Percentiles rank a stretch among this genome's conserved stretches.
Evolutionary conservation across 2,113 vertebrate genomes (phyloP).

Genomic region (Zeus faber): DNA sequence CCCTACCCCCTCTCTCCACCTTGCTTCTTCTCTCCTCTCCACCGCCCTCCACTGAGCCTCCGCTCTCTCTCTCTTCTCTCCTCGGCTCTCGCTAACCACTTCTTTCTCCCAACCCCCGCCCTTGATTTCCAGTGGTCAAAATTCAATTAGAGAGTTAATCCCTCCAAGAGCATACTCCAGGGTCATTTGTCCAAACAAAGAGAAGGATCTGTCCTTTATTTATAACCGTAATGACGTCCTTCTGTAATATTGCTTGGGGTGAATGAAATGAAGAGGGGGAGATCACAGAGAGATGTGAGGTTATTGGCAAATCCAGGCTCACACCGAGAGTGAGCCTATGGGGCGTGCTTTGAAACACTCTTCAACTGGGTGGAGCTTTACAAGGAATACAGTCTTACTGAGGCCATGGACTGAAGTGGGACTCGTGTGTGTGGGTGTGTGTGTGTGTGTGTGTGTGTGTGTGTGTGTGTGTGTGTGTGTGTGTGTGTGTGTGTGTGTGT

Average conservation of each 20-base stretch:
- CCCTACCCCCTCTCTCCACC: slow-evolving; percentile 2
- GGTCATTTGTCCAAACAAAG: slow-evolving; percentile 44
- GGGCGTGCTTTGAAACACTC: slow-evolving; percentile 12
- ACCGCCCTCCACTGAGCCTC: not conserved
- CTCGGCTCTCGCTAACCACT: no score
- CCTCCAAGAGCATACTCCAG: slow-evolving; percentile 28
- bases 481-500: not conserved
- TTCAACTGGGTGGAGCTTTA: slow-evolving; percentile 25
- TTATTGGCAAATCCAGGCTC: slow-evolving; percentile 27
- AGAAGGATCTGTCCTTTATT: not conserved
- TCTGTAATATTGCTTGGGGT: not conserved
- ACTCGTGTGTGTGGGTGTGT: slow-evolving; percentile 14
- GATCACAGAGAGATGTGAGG: slow-evolving; percentile 1
- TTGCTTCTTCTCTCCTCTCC: slow-evolving; percentile 12
- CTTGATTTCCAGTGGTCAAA: slow-evolving; percentile 22
- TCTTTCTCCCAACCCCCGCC: not conserved
- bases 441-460: slow-evolving; percentile 10
- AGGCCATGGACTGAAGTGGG: slow-evolving; percentile 22
- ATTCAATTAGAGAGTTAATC: slow-evolving; percentile 44
- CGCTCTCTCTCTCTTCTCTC: not conserved
- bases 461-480: slow-evolving; percentile 1
- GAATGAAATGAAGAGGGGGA: not conserved
- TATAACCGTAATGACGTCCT: not conserved
- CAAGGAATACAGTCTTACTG: slow-evolving; percentile 11
- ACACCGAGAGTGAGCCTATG: slow-evolving; percentile 27